Conservation (phyloP, 2,797 vertebrate species). For the Channa striata region DNA sequence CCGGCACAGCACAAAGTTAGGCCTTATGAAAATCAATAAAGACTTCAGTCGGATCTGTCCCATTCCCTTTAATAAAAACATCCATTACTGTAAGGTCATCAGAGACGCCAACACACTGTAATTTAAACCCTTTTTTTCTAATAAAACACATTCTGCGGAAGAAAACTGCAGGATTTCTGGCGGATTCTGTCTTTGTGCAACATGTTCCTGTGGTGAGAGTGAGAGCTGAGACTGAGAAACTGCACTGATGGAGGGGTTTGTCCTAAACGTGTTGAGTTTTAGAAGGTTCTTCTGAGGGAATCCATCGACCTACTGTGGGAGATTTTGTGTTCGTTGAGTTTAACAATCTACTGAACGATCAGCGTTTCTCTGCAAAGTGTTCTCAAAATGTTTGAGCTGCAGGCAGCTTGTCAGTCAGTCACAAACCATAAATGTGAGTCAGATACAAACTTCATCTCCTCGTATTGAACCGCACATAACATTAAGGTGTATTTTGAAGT, state of each 20-base stretch:
- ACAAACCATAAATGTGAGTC: slow-evolving; percentile 19
- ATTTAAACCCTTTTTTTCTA: neutral
- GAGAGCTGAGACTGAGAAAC: neutral
- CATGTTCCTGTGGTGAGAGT: too few species aligned
- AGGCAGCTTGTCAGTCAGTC: slow-evolving; percentile 18
- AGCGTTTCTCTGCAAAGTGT: neutral
- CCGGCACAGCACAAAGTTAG: too few species aligned
- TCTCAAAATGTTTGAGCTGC: neutral
- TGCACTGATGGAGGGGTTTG: neutral
- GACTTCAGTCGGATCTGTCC: too few species aligned
- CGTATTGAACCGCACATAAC: slow-evolving; percentile 16
- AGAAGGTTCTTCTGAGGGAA: neutral
- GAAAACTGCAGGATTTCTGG: too few species aligned
- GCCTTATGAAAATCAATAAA: too few species aligned
- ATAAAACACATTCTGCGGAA: neutral
- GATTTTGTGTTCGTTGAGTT: slow-evolving; percentile 3
- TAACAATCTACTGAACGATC: neutral
- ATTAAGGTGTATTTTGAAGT: neutral
- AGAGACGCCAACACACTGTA: neutral
- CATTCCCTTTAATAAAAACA: too few species aligned
- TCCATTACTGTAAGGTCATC: neutral
- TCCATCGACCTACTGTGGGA: neutral
- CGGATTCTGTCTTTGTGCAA: too few species aligned
- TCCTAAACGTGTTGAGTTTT: neutral
- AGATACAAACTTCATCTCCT: slow-evolving; percentile 10